These are phyloP conservation scores for Sesia bembeciformis DNA, from an alignment of 2,888 invertebrate species.

Conservation along the genomic window DNA sequence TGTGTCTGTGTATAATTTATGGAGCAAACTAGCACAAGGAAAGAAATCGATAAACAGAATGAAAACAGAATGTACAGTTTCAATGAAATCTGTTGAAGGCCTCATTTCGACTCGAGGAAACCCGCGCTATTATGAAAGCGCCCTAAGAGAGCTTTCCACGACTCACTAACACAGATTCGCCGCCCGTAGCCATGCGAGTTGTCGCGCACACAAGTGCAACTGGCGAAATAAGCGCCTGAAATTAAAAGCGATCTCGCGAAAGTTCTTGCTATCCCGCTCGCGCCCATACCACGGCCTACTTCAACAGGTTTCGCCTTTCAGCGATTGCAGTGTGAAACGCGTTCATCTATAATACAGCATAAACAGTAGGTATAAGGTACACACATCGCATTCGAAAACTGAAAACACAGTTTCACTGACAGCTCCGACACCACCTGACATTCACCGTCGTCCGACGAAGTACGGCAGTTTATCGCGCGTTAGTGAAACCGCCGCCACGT, in stretches of 20 bases:
- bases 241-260: constrained; percentile 29
- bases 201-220: constrained; percentile 59
- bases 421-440: constrained; percentile 61
- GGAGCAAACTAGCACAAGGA: no score
- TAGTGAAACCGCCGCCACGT: constrained; percentile 42
- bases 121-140: constrained; percentile 50
- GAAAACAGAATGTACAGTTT: no score
- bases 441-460: constrained; percentile 45
- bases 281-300: constrained; percentile 59
- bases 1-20: no score
- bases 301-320: constrained; percentile 74
- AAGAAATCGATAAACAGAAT: no score
- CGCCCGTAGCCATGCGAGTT: constrained; percentile 58
- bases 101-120: no score
- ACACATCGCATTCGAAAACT: constrained; percentile 60
- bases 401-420: constrained; percentile 69
- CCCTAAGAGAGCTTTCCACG: constrained; percentile 70
- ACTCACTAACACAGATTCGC: constrained; percentile 62
- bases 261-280: constrained; percentile 35
- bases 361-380: constrained; percentile 53
- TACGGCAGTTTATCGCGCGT: constrained; percentile 37
- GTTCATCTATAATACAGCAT: constrained; percentile 62
- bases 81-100: no score
- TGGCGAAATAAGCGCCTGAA: constrained; percentile 66
- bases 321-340: constrained; percentile 61